Base-by-base conservation (phyloP, 2,113 vertebrate species). In the Sinosuthora webbiana region DNA sequence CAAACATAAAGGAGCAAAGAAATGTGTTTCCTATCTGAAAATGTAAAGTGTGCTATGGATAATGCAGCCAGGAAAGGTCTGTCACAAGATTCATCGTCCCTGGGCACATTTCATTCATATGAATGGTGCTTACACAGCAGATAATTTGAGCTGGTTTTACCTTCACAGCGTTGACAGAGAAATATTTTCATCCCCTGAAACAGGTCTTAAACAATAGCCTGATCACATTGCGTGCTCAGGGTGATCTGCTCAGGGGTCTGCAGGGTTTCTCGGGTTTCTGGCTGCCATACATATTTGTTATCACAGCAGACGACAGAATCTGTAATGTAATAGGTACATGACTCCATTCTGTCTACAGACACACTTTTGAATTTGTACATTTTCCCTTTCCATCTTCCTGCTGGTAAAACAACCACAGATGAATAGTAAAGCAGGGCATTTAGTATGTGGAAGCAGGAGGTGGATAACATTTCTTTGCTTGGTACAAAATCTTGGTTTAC, bases 81-180 rank as follows among this genome's bases (percentile, higher is more conserved):
- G 75, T 77, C 39, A 4, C 55, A 67, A 73, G 78, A 93, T 83
- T 86, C 80, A 39, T 80, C 44, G 92, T 94, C 93, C 60, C 75
- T 86, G 64, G 55, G 53, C 47, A 30, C 77, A 86, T 93, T 95
- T 93, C 79, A 63, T 91, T 95, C 64, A 67, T 28, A 19, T 74
- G 84, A 92, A 47, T 28, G 33, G 47, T 94, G 93, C 94, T 97
- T 94, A 94, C 73, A 60, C 85, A 92, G 94, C 90, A 95, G 84
- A 87, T 85, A 77, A 95, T 91, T 39, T 77, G 75, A 94, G 75
- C 81, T 95, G 89, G 2, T 79, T 93, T 83, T 93, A 79, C 87
- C 87, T 87, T 94, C 7, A 2, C 60, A 64, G 56, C 1, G 0
- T 74, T 87, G 80, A 77, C 74, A 82, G 81, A 53, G 77, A 91